These are phyloP conservation scores for Muscicapa adusta DNA, from an alignment of 2,113 vertebrate genomes.

Conservation along the genomic window DNA sequence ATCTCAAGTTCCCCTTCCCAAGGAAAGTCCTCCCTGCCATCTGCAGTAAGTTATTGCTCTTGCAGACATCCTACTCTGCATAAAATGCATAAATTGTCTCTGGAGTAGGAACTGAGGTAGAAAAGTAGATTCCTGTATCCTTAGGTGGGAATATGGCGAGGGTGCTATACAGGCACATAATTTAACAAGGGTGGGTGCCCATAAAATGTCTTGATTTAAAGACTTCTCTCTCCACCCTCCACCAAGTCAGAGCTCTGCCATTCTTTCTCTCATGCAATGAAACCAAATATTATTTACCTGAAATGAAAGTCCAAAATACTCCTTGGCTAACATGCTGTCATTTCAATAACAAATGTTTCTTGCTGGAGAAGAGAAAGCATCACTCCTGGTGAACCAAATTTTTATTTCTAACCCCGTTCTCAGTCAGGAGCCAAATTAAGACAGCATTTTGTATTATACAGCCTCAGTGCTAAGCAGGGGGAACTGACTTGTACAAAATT, in stretches of 20 bases:
- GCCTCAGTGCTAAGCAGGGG: not conserved
- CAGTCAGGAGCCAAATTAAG: not conserved
- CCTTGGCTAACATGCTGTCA: fast-evolving
- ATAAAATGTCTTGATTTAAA: not conserved
- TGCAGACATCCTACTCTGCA: not conserved
- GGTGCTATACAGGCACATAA: not conserved
- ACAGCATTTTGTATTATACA: not conserved
- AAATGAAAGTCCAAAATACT: not conserved
- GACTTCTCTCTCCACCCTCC: not conserved
- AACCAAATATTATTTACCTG: not conserved
- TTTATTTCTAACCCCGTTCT: not conserved
- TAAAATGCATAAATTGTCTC: not conserved
- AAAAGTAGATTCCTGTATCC: not conserved
- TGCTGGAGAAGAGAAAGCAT: not conserved
- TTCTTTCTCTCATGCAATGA: not conserved
- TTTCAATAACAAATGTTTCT: not conserved
- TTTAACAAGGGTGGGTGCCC: not conserved
- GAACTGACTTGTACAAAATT: not conserved
- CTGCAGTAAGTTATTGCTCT: not conserved
- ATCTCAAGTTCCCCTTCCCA: not conserved
- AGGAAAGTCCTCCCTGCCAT: not conserved
- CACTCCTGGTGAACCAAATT: not conserved
- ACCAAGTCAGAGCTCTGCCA: not conserved
- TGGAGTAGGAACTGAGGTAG: not conserved
- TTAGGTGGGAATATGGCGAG: not conserved